Evolutionary conservation across 1,140 invertebrate genomes (phyloP), one percentile per base, ranked within the genome.

Genomic region (Drosophila orosa): DNA sequence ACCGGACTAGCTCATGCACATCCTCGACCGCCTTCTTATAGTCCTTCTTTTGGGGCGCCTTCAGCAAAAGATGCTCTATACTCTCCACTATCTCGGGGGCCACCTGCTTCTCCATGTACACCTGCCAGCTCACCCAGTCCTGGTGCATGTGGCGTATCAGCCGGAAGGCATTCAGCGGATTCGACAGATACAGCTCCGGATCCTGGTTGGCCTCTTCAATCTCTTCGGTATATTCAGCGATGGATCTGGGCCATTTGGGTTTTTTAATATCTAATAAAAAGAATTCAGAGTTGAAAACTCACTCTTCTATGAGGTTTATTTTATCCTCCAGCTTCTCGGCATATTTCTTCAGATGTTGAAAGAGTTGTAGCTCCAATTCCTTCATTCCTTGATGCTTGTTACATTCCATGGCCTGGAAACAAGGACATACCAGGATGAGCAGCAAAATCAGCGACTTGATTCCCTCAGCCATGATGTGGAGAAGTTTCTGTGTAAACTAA

Each of bases 191-290:
- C 9, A 69, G 25, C n/a, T 86, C 94, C 0, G 97, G 97, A 81
- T 94, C 93, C 13, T 94, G 92, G 85, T 97, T 95, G 81, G 98
- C 95, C 33, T 92, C 92, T 58, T 94, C 93, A 54, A 96, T 92
- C 97, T 96, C 92, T 97, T 96, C 39, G 94, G 94, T 40, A 12
- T 85, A 85, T 17, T 85, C 78, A 2, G 22, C 8, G 1, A 86
- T 9, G 1, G 78, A 48, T 13, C 47, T n/a, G n/a, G n/a, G n/a
- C n/a, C n/a, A n/a, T n/a, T n/a, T n/a, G n/a, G n/a, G n/a, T 31
- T 27, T 27, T 27, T 27, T 27, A 27, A 7, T 27, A 27, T 7
- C 27, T 7, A 27, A 3, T 27, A 27, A 27, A 27, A 27, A 4
- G 0, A 47, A 17, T 3, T 57, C 2, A 3, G 13, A 5, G 5